Base-by-base conservation (phyloP, 1,140 invertebrate species). In the Meteorus sp. region DNA sequence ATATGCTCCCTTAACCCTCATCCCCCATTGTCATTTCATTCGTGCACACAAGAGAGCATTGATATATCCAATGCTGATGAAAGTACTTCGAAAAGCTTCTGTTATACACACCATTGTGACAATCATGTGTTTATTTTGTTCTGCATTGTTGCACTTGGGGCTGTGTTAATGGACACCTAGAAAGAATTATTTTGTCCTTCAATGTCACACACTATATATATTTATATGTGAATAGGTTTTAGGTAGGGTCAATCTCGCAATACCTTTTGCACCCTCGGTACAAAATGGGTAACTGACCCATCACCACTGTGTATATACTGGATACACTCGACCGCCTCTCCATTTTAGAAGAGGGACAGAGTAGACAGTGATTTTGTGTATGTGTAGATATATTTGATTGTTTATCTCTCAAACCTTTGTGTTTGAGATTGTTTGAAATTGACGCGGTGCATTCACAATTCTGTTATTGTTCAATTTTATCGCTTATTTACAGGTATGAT, bases 51-150 rank as follows among this genome's bases (percentile, higher is more conserved):
- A n/a, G n/a, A n/a, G n/a, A n/a, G n/a, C n/a, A n/a, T n/a, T n/a
- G n/a, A n/a, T n/a, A n/a, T n/a, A n/a, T n/a, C n/a, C n/a, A n/a
- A n/a, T n/a, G n/a, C n/a, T n/a, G n/a, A n/a, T n/a, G n/a, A n/a
- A n/a, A n/a, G n/a, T n/a, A n/a, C n/a, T n/a, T n/a, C 39, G 23
- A 44, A 20, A 19, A 45, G 15, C 43, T 56, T 47, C 41, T 44
- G 15, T 29, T 43, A n/a, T n/a, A n/a, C n/a, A n/a, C n/a, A 44
- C 53, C 25, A 45, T 55, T 55, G 53, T 55, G 25, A 55, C 25
- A 31, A 58, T 66, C 66, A 64, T 59, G 68, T 75, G 73, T 77
- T 77, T 76, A 73, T 69, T 72, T 74, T 70, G 68, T 73, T 76
- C 68, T 69, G 65, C 73, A 68, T 76, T 77, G 74, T 75, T 76